Evolutionary conservation across 2,797 vertebrate genomes (phyloP), one percentile per base, ranked within the genome.

Genomic region (Schizothorax lantsangensis): DNA sequence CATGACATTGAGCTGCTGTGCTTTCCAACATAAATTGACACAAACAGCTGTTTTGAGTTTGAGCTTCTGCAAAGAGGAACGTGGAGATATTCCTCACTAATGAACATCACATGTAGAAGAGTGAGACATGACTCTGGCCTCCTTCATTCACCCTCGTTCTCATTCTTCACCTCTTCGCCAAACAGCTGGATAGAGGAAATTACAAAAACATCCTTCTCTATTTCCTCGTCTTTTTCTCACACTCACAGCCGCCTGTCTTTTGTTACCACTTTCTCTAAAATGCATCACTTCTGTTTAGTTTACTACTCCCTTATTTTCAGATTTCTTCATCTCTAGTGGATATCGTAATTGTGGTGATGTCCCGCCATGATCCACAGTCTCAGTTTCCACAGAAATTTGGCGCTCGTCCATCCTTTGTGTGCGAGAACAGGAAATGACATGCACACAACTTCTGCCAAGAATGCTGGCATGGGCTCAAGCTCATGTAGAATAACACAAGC

Each of bases 391-490:
- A 62, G 59, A 62, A 62, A 89, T 92, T 93, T 91, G 57, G 91
- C 90, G 77, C 88, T 57, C 54, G 89, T 91, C 90, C 92, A 89
- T 89, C 43, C 78, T 84, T 91, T 91, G 88, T 91, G 90, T 89
- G 89, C 88, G 91, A 93, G 92, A 92, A 92, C 92, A 93, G 94
- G 92, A 93, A 92, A 93, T 93, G 92, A 91, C 92, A 92, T 83
- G 89, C 89, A 79, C 81, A n/a, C 62, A n/a, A 88, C 45, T 84
- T 43, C 69, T 90, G 93, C 95, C 94, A 95, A 94, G 90, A 79
- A 93, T 93, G 93, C 95, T 93, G 92, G 94, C 94, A 94, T 92
- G 88, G 75, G 71, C 78, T 12, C 45, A 17, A 81, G 47, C 84
- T 19, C 33, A 14, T 72, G 47, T 52, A 5, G 57, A 72, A 52